A percentile compares a stretch with the other conserved stretches of the same genome.
Conservation (phyloP, 2,113 vertebrate species). For the Gallinago undulata region DNA sequence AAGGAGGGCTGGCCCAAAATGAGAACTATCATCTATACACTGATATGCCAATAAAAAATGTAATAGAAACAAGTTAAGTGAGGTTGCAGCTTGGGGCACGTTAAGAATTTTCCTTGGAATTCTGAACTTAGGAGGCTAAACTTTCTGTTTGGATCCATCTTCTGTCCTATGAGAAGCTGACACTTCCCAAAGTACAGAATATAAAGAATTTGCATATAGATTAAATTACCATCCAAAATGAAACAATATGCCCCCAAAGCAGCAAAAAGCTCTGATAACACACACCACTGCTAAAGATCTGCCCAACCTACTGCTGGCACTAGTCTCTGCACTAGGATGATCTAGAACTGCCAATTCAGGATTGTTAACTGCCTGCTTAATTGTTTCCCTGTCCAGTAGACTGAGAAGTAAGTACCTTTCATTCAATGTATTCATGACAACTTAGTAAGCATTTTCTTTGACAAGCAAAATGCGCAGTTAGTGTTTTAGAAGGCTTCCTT, state of each 20-base stretch:
- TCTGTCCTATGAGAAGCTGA: not conserved
- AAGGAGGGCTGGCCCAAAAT: not conserved
- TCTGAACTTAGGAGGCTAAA: not conserved
- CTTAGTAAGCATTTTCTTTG: constrained; percentile 49
- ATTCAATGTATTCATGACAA: constrained; percentile 22
- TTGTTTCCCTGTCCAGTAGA: constrained; percentile 40
- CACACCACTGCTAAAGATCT: not conserved
- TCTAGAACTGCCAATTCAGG: constrained; percentile 7
- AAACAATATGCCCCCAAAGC: not conserved
- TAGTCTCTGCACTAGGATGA: not conserved
- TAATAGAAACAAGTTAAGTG: not conserved
- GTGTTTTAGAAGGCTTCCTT: not conserved
- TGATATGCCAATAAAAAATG: not conserved
- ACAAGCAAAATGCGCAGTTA: constrained; percentile 5
- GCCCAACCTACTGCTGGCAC: not conserved
- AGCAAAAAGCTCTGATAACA: not conserved
- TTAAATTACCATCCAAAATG: not conserved
- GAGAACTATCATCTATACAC: not conserved
- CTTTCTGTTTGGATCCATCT: not conserved
- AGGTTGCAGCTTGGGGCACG: not conserved
- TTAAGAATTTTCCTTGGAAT: not conserved
- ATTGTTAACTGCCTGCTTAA: constrained; percentile 5
- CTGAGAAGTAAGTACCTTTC: constrained; percentile 43
- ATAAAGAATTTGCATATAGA: not conserved
- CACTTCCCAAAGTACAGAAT: not conserved